Conservation (phyloP, 2,113 vertebrate species). For the Pterocles burchelli region DNA sequence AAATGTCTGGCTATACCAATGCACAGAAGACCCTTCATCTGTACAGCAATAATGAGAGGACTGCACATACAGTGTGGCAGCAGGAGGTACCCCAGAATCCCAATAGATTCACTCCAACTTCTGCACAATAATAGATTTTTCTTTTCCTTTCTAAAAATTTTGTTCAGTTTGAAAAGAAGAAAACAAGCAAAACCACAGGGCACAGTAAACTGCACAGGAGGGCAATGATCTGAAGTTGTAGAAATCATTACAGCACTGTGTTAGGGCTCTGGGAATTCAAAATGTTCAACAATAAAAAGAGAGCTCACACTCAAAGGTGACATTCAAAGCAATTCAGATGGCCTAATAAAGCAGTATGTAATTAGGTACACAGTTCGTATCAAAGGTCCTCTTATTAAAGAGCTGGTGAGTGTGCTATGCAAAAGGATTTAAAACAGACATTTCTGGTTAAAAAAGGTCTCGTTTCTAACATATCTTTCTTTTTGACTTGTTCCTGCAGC, state of each 20-base stretch:
- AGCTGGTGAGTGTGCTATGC: neutral
- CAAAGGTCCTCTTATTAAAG: constrained; percentile 23
- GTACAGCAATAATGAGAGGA: neutral
- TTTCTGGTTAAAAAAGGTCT: constrained; percentile 22
- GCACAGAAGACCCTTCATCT: neutral
- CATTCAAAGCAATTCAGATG: constrained; percentile 16
- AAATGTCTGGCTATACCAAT: neutral
- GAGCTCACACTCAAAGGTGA: neutral
- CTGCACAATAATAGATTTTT: neutral
- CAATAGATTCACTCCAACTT: neutral
- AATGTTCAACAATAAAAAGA: constrained; percentile 1
- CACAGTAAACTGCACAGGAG: constrained; percentile 12
- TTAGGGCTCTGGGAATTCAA: constrained; percentile 8
- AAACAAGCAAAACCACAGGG: constrained; percentile 17
- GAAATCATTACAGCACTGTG: neutral
- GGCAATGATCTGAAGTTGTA: neutral
- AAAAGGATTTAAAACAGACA: constrained; percentile 29
- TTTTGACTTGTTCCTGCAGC: constrained; percentile 52
- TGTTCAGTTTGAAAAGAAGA: neutral
- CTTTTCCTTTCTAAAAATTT: neutral
- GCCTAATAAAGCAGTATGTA: constrained; percentile 28
- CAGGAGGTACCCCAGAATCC: neutral
- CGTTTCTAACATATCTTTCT: neutral
- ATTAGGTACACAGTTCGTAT: neutral
- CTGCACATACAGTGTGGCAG: fast-evolving